Evolutionary conservation across 2,888 invertebrate genomes (phyloP).

Genomic region (Prosapia bicincta): DNA sequence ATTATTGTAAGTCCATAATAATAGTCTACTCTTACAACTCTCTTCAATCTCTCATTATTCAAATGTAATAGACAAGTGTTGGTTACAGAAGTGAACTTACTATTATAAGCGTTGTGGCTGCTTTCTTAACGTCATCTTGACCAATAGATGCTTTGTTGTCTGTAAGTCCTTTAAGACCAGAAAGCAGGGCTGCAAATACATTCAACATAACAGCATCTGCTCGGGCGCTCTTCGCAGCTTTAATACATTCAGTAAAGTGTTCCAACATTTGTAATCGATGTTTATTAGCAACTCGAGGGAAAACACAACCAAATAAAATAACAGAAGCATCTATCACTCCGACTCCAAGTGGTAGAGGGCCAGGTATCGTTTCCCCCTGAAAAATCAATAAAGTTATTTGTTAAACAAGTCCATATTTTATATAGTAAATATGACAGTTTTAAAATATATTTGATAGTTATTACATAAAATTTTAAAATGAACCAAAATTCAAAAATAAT

Average conservation of each 20-base stretch:
- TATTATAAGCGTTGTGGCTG: slow-evolving; percentile 75
- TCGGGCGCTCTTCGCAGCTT: slow-evolving; percentile 85
- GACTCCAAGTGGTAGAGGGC: slow-evolving; percentile 88
- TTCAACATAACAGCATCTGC: slow-evolving; percentile 97
- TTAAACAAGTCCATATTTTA: not conserved
- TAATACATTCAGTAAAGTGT: slow-evolving; percentile 93
- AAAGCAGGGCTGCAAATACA: slow-evolving; percentile 88
- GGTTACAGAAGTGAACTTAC: too few relatives aligned
- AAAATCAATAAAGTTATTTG: slow-evolving; percentile 20
- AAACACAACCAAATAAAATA: slow-evolving; percentile 87
- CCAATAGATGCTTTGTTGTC: slow-evolving; percentile 83
- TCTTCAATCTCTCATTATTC: too few relatives aligned
- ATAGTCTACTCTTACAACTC: too few relatives aligned
- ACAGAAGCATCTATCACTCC: slow-evolving; percentile 96
- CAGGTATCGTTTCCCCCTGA: slow-evolving; percentile 61
- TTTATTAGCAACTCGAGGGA: slow-evolving; percentile 91
- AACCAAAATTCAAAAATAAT: too few relatives aligned
- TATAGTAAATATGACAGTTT: too few relatives aligned
- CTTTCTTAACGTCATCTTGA: slow-evolving; percentile 85
- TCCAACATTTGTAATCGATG: slow-evolving; percentile 97
- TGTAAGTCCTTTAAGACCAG: slow-evolving; percentile 83
- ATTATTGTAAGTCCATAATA: too few relatives aligned
- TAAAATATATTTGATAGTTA: too few relatives aligned
- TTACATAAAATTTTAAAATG: too few relatives aligned
- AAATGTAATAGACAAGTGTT: too few relatives aligned